phyloP scores from a whole-genome alignment of 2,113 vertebrate genomes.

The Hemiprocne comata region DNA sequence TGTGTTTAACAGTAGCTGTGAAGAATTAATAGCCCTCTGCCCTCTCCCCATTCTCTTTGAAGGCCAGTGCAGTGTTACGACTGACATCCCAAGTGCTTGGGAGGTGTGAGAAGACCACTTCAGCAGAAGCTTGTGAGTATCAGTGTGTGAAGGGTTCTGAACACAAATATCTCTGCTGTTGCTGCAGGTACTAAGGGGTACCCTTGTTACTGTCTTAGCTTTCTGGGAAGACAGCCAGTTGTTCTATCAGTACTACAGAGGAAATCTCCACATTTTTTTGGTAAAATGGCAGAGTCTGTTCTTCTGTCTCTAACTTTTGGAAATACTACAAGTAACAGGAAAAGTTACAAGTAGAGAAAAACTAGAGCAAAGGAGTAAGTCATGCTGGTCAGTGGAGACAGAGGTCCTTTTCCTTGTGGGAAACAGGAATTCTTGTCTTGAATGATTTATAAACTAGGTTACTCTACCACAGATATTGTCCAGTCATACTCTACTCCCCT shows the following conservation, averaged over 20 bases:
- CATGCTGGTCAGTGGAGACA: not conserved
- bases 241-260: not conserved
- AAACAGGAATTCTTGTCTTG: not conserved
- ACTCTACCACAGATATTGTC: not conserved
- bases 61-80: not conserved
- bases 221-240: not conserved
- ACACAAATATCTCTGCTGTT: not conserved
- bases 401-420: not conserved
- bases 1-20: not conserved
- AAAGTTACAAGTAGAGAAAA: not conserved
- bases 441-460: not conserved
- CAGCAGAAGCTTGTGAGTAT: not conserved
- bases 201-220: not conserved
- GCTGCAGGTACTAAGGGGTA: not conserved
- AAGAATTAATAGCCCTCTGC: not conserved
- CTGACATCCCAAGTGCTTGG: accelerated
- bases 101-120: not conserved
- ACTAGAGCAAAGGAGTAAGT: not conserved
- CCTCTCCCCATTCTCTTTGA: not conserved
- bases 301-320: not conserved
- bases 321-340: not conserved
- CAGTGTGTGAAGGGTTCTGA: not conserved
- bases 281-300: not conserved
- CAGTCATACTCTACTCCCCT: not conserved
- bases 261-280: not conserved